Conservation (phyloP, 1,140 invertebrate genomes). For the Dysdera silvatica region DNA sequence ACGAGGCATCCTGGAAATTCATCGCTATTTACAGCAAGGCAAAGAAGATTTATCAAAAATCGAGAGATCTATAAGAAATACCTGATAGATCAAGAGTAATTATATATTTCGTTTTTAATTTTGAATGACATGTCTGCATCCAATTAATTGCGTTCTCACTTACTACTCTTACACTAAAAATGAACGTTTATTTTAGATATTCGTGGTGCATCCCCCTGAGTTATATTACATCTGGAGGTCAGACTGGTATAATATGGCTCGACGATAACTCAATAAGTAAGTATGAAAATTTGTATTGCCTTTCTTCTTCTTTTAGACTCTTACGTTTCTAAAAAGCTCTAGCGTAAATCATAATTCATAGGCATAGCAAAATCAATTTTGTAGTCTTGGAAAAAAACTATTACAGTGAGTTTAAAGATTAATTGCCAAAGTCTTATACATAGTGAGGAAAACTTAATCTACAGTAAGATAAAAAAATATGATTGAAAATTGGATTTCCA, state of each 20-base stretch:
- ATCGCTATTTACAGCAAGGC: not conserved
- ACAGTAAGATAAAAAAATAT: too few relatives aligned
- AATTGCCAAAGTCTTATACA: too few relatives aligned
- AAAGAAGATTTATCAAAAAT: constrained; percentile 15
- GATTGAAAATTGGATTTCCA: too few relatives aligned
- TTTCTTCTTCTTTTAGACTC: not conserved
- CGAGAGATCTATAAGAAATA: not conserved
- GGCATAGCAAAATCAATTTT: too few relatives aligned
- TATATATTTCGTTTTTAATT: too few relatives aligned
- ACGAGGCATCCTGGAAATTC: constrained; percentile 1
- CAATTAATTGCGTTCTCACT: not conserved
- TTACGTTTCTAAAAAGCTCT: too few relatives aligned
- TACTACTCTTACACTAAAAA: too few relatives aligned
- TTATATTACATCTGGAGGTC: constrained; percentile 8
- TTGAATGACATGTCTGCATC: not conserved
- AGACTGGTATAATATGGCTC: constrained; percentile 12
- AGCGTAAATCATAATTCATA: too few relatives aligned
- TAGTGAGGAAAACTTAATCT: too few relatives aligned
- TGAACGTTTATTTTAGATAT: too few relatives aligned
- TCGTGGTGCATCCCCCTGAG: constrained; percentile 25
- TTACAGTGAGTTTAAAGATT: too few relatives aligned
- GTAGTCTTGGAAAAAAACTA: too few relatives aligned
- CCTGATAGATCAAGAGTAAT: not conserved
- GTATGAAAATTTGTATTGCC: not conserved
- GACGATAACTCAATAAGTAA: constrained; percentile 10